A percentile compares a stretch with the other conserved stretches of the same genome.
phyloP scores from a whole-genome alignment of 2,113 vertebrate genomes.

The Poeciliopsis occidentalis region DNA sequence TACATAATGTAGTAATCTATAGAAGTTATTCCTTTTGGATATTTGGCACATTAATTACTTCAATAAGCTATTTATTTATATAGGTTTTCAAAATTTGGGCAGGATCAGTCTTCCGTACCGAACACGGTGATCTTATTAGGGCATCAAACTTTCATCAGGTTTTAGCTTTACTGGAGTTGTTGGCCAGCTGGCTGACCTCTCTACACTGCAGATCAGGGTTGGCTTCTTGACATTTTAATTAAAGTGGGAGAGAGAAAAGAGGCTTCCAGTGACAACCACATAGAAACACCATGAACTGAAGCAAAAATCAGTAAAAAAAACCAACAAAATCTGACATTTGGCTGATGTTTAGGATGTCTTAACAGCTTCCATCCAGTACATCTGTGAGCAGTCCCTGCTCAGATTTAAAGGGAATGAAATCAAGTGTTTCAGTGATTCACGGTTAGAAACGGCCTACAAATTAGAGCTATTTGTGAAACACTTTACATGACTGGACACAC shows the following conservation, averaged over 20 bases:
- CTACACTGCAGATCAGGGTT: background rate
- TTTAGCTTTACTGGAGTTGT: background rate
- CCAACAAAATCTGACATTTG: constrained; percentile 9
- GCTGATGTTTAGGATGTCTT: background rate
- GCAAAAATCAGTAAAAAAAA: background rate
- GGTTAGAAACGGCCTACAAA: background rate
- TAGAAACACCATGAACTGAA: no score
- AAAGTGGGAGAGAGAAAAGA: constrained; percentile 13
- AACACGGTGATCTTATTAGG: background rate
- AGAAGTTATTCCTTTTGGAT: no score
- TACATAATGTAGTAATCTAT: no score
- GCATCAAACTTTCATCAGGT: background rate
- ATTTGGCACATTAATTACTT: background rate
- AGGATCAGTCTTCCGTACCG: background rate
- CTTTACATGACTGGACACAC: constrained; percentile 24
- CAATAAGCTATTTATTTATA: background rate
- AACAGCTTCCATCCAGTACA: background rate
- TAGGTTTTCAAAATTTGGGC: background rate
- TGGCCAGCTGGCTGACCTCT: background rate
- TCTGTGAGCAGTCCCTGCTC: background rate
- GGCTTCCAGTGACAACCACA: constrained; percentile 18
- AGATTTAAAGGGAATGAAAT: background rate
- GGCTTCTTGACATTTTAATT: constrained; percentile 29
- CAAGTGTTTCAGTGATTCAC: background rate
- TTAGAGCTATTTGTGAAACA: background rate